A percentile compares a stretch with the other conserved stretches of the same genome.
Conservation (phyloP, 2,113 vertebrate species). For the Tragelaphus strepsiceros region DNA sequence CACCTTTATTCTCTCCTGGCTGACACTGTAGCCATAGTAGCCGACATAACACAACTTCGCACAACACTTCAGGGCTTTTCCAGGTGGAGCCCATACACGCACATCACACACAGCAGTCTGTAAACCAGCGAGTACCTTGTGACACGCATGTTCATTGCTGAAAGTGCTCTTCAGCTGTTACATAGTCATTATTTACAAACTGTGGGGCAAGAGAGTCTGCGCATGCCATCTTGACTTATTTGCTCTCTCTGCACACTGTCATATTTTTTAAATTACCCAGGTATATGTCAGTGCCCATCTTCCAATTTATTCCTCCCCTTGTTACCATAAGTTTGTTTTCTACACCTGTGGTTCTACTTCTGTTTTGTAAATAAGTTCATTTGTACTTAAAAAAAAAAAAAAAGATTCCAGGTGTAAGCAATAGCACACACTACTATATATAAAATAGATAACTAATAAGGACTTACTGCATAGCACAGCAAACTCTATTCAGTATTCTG, state of each 20-base stretch:
- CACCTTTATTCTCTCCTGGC: not conserved
- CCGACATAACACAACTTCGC: not conserved
- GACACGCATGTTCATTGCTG: not conserved
- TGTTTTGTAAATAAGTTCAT: not conserved
- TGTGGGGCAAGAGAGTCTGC: not conserved
- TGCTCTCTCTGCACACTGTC: accelerated
- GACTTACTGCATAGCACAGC: not conserved
- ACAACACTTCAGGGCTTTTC: not conserved
- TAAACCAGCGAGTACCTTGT: not conserved
- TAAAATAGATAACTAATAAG: not conserved
- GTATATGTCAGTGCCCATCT: not conserved
- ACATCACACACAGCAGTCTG: not conserved
- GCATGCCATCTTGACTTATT: not conserved
- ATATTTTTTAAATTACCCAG: not conserved
- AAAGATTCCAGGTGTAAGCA: not conserved
- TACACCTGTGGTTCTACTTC: not conserved
- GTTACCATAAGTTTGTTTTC: not conserved
- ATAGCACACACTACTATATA: not conserved
- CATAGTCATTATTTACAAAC: not conserved
- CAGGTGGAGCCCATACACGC: not conserved
- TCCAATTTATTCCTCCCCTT: not conserved
- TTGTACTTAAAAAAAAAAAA: not conserved
- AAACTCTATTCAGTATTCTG: not conserved
- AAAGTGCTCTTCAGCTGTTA: not conserved
- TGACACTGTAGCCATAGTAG: not conserved